Conservation (phyloP, 1,140 invertebrate genomes). For the Cotesia vestalis region DNA sequence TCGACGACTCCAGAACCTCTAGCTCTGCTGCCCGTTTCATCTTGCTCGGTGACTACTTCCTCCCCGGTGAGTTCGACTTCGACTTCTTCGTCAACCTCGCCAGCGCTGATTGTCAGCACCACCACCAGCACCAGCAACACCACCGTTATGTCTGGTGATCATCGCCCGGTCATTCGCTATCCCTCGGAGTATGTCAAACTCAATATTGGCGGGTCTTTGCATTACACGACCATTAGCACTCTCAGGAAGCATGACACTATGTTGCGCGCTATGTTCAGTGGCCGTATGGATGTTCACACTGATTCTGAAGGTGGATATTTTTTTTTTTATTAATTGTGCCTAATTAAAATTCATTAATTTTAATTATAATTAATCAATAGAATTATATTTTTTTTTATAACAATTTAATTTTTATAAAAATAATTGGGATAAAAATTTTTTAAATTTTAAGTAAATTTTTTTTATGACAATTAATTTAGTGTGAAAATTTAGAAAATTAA, state of each 20-base stretch:
- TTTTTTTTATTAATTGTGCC: neutral
- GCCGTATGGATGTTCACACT: conserved; percentile 95
- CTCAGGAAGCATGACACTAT: conserved; percentile 98
- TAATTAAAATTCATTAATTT: neutral
- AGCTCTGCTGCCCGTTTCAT: conserved; percentile 25
- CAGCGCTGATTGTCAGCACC: conserved; percentile 35
- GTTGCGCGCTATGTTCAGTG: conserved; percentile 98
- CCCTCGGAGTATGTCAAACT: conserved; percentile 94
- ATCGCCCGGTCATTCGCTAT: conserved; percentile 84
- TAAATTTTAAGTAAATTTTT: too few species aligned
- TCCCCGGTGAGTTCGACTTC: too few species aligned
- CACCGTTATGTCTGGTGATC: conserved; percentile 75
- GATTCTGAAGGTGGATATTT: conserved; percentile 88
- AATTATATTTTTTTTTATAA: too few species aligned
- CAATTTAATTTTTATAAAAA: too few species aligned
- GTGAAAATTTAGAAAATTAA: too few species aligned
- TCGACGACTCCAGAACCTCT: conserved; percentile 30
- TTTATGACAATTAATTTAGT: too few species aligned
- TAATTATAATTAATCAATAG: neutral
- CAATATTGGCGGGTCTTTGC: conserved; percentile 92
- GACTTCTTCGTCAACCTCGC: conserved; percentile 28
- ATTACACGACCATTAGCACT: conserved; percentile 95
- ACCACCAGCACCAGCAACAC: conserved; percentile 39
- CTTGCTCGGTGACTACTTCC: too few species aligned
- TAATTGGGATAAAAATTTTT: too few species aligned